Percentiles rank a stretch among this genome's conserved stretches.
Conservation (phyloP, 92 coral and sea anemone species). For the Plumapathes pennacea region DNA sequence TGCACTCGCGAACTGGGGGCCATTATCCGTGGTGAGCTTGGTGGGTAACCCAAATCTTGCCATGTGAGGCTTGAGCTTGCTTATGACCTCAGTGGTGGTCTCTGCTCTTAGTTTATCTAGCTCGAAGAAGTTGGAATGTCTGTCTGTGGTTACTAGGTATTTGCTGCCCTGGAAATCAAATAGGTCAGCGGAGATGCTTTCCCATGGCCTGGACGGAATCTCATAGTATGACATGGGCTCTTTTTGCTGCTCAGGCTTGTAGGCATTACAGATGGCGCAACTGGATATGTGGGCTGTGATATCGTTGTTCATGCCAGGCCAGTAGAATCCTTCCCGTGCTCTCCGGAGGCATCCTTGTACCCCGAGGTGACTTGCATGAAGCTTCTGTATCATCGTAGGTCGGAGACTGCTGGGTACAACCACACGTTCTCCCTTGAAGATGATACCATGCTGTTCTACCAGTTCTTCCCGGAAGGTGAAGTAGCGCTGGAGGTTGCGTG, state of each 20-base stretch:
- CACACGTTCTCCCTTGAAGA: conserved; percentile 9
- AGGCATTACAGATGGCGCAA: conserved; percentile 2
- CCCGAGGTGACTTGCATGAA: not conserved
- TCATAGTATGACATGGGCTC: conserved; percentile 1
- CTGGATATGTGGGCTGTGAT: not conserved
- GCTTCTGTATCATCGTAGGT: not conserved
- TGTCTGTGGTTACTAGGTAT: conserved; percentile 6
- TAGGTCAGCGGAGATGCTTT: conserved; percentile 9
- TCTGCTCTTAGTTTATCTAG: not conserved
- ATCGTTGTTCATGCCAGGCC: conserved; percentile 9
- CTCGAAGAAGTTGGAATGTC: conserved; percentile 3
- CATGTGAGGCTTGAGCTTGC: conserved; percentile 10
- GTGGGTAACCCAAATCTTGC: conserved; percentile 11
- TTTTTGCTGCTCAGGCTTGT: conserved; percentile 3
- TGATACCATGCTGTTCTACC: conserved; percentile 5
- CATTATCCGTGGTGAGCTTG: conserved; percentile 10
- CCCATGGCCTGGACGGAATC: conserved; percentile 11
- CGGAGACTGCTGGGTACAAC: conserved; percentile 1
- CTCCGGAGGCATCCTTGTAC: not conserved
- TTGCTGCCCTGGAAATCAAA: conserved; percentile 7
- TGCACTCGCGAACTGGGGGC: conserved; percentile 18
- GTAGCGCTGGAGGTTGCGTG: not conserved
- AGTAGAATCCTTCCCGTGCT: conserved; percentile 11
- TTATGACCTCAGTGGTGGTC: conserved; percentile 3
- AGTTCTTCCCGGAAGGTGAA: conserved; percentile 6